Base-by-base conservation (phyloP, 2,113 vertebrate genomes). In the Erinaceus europaeus region DNA sequence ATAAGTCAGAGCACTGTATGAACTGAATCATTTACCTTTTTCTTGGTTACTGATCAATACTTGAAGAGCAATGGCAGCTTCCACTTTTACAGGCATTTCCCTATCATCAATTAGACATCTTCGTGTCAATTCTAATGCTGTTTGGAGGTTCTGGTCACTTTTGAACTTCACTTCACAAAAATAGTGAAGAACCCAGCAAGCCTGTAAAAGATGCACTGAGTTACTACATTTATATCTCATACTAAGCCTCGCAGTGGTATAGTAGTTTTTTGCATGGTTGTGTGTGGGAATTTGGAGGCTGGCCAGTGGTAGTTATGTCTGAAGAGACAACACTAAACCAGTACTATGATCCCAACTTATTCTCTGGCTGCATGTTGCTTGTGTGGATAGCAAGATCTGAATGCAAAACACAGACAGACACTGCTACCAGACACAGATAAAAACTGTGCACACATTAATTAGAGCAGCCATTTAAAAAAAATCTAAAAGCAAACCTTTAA, bases 131-230 rank as follows among this genome's bases (percentile, higher is more conserved):
- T 99, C 99, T 61, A 99, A 97, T 59, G 99, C 99, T 1, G 98
- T 99, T 96, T 99, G 99, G 77, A 99, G 97, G 95, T 99, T 99
- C 97, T 99, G 99, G 96, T 99, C 99, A 94, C 97, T 99, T 97
- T 99, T 99, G 95, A 99, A 99, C 95, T 99, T 99, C 62, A 99
- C 99, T 97, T 99, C 98, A 84, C 99, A 99, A 97, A 99, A 99
- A 97, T 99, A 99, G 95, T 99, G 99, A 94, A 99, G 98, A 71
- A 99, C 99, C 99, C 99, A 99, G 92, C 99, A 99, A 94, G 99
- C 99, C 99, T 99, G 78, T 13, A 42, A 59, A 75, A n/a, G 89
- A 89, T 10, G 88, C 38, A 38, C 1, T 5, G 5, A 92, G 48
- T 55, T 90, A 94, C 4, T 77, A 62, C 7, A 91, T 32, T 32